Evolutionary conservation across 2,797 vertebrate species (phyloP), one percentile per base, ranked within the genome.

Genomic region (Catamblyrhynchus diadema): DNA sequence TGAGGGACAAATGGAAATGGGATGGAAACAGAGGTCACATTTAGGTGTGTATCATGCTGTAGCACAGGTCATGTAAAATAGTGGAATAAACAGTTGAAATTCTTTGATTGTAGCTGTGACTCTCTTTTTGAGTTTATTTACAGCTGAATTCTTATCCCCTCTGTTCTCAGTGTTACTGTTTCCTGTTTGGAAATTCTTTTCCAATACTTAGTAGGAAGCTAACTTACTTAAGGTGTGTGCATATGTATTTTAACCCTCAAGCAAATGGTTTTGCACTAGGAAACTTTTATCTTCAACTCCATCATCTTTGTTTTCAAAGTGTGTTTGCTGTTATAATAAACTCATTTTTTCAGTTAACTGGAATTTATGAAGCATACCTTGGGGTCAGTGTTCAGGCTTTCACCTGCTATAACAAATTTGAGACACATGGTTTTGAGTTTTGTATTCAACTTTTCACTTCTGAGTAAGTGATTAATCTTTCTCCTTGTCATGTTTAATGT

Each of bases 401-500:
- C 88, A 94, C 92, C 60, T 95, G 65, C 77, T 93, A 0, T 73
- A 95, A 86, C 23, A 79, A 84, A 93, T 86, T 45, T 81, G 86
- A 94, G 88, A 62, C 82, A 84, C 77, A 72, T 90, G 79, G 87
- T 83, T 93, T 60, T 91, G 87, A 1, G 42, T 75, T 95, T 79
- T 70, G 80, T 86, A 39, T 74, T 85, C 80, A 62, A 86, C 86
- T 94, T 96, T 94, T 90, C 83, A 56, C 86, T 95, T 93, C 50
- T 0, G 32, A 90, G 73, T 79, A 94, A 84, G 77, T 81, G 91
- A 94, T 92, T 95, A 92, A 75, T 96, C 86, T 96, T 93, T 94
- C 89, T 91, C 86, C 93, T 72, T 95, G 93, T 93, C 92, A 88
- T 94, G 86, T 94, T 94, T 88, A 82, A 47, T 95, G 93, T 90